Evolutionary conservation across 2,113 vertebrate genomes (phyloP).

Genomic region (Symphodus melops): DNA sequence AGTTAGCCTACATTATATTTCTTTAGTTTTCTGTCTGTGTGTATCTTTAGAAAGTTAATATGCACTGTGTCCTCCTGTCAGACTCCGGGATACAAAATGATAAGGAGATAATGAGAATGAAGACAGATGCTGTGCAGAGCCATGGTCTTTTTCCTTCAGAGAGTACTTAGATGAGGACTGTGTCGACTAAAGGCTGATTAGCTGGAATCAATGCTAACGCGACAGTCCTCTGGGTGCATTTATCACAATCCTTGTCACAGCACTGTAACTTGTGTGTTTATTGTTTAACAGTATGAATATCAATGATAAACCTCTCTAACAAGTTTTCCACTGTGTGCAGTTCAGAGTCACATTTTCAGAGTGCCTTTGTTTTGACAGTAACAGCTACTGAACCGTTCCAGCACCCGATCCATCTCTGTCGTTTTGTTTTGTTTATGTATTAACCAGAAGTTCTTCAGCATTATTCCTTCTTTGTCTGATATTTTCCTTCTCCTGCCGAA

Average conservation of each 20-base stretch:
- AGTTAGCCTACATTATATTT: too few species aligned
- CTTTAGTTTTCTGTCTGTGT: background rate
- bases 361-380: background rate
- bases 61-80: slow-evolving; percentile 10
- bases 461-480: slow-evolving; percentile 1
- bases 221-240: slow-evolving; percentile 43
- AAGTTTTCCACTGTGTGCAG: background rate
- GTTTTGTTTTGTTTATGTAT: background rate
- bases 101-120: slow-evolving; percentile 54
- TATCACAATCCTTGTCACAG: slow-evolving; percentile 48
- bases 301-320: slow-evolving; percentile 1
- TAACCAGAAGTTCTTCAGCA: background rate
- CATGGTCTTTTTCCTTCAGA: slow-evolving; percentile 57
- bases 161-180: slow-evolving; percentile 42
- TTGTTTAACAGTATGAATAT: slow-evolving; percentile 18
- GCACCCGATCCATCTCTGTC: background rate
- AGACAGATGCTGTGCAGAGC: slow-evolving; percentile 36
- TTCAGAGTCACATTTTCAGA: background rate
- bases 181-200: slow-evolving; percentile 45
- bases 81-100: slow-evolving; percentile 25
- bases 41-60: slow-evolving; percentile 1
- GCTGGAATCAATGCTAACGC: slow-evolving; percentile 59
- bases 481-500: slow-evolving; percentile 29
- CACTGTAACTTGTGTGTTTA: slow-evolving; percentile 9
- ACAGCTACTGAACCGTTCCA: background rate